Percentiles rank a stretch among this genome's conserved stretches.
Evolutionary conservation across 2,888 invertebrate species (phyloP).

Genomic region (Escarpia spicata): DNA sequence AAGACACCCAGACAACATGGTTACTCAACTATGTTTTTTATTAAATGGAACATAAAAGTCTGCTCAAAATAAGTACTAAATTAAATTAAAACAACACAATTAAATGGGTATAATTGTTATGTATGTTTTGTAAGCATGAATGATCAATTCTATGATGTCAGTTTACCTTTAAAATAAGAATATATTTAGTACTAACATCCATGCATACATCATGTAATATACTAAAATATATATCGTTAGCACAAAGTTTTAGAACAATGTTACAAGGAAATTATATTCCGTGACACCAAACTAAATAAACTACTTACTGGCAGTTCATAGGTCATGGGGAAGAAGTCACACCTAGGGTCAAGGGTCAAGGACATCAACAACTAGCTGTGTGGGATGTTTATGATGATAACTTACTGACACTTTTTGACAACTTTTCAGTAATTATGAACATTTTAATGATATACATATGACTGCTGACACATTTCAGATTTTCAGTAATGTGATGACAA

Average conservation of each 20-base stretch:
- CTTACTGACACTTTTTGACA: neutral
- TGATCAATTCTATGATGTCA: no score
- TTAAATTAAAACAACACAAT: no score
- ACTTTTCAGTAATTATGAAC: neutral
- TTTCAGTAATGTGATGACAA: neutral
- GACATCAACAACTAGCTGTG: neutral
- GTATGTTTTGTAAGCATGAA: no score
- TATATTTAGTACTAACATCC: no score
- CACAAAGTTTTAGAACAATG: neutral
- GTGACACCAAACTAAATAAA: slow-evolving; percentile 6
- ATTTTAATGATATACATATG: neutral
- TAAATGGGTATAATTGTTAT: no score
- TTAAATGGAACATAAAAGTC: no score
- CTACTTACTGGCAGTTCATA: slow-evolving; percentile 71
- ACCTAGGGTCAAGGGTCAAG: slow-evolving; percentile 53
- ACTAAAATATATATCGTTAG: no score
- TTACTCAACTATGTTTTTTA: neutral
- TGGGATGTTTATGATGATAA: neutral
- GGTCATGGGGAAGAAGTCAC: slow-evolving; percentile 72
- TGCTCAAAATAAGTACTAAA: no score
- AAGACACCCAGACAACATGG: slow-evolving; percentile 24
- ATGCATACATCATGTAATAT: no score
- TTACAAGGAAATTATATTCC: neutral
- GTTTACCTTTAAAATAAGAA: no score
- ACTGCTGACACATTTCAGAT: neutral